A percentile compares a stretch with the other conserved stretches of the same genome.
These are phyloP conservation scores for Habroteleia sp. DNA, from an alignment of 2,888 invertebrate species.

Conservation along the genomic window DNA sequence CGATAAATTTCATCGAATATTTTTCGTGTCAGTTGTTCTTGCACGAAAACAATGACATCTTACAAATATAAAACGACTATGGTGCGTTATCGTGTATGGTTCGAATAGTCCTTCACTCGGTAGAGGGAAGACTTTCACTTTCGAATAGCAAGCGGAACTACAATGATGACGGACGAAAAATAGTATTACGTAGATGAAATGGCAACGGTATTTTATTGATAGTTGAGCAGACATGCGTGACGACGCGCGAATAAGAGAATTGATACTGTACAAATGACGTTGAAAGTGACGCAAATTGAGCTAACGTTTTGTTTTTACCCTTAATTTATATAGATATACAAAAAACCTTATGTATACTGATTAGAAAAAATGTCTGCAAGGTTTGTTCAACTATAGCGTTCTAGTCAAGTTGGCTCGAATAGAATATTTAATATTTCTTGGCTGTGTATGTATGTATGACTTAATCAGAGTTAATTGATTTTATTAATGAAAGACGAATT, in stretches of 20 bases:
- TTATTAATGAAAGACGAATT: too few species aligned
- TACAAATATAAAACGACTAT: conserved; percentile 6
- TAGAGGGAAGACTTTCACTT: conserved; percentile 56
- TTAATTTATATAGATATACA: conserved; percentile 1
- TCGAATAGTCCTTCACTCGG: conserved; percentile 19
- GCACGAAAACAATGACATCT: neutral
- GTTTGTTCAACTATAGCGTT: neutral
- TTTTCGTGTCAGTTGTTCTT: conserved; percentile 3
- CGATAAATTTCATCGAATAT: neutral
- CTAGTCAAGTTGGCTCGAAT: too few species aligned
- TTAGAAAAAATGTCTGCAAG: neutral
- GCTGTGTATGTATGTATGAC: too few species aligned
- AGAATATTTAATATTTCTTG: too few species aligned
- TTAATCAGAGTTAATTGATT: too few species aligned
- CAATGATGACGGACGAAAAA: conserved; percentile 54
- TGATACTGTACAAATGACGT: conserved; percentile 44
- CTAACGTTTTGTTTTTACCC: conserved; percentile 42
- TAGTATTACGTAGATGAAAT: conserved; percentile 61
- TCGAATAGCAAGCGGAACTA: conserved; percentile 57
- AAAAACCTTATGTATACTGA: neutral
- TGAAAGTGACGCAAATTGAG: conserved; percentile 55
- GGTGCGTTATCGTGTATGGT: conserved; percentile 13
- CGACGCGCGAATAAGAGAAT: conserved; percentile 46
- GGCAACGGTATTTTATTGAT: conserved; percentile 66
- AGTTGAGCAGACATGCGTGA: conserved; percentile 62